Conservation (phyloP, 23 tunicate species). For the Diplosoma virens region DNA sequence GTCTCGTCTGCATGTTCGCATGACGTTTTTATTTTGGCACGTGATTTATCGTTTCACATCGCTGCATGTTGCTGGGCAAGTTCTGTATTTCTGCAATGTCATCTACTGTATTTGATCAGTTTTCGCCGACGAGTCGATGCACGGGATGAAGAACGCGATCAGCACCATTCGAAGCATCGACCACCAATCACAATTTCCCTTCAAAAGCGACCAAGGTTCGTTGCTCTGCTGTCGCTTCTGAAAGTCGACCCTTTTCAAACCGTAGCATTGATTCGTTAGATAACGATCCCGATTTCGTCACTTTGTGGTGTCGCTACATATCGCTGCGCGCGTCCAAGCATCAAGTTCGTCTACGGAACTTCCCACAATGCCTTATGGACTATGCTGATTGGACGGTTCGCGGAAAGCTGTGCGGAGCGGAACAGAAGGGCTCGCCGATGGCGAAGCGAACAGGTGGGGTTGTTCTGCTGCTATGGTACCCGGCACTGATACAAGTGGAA, state of each 20-base stretch:
- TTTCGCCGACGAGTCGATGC: slow-evolving; percentile 65
- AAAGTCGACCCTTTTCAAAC: neutral
- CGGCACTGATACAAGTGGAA: too few species aligned
- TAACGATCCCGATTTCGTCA: slow-evolving; percentile 72
- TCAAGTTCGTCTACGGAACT: slow-evolving; percentile 74
- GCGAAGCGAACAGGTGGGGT: slow-evolving; percentile 77
- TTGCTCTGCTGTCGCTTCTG: too few species aligned
- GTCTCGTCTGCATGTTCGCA: too few species aligned
- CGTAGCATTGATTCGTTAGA: slow-evolving; percentile 14
- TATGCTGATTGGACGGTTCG: slow-evolving; percentile 69
- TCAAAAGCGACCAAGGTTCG: slow-evolving; percentile 29
- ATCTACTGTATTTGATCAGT: too few species aligned
- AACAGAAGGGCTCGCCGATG: slow-evolving; percentile 57
- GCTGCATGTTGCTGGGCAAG: too few species aligned
- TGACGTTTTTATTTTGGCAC: too few species aligned
- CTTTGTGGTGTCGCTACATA: slow-evolving; percentile 86
- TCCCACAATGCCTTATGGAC: slow-evolving; percentile 88
- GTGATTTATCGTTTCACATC: too few species aligned
- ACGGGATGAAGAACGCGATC: slow-evolving; percentile 87
- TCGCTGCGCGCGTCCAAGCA: slow-evolving; percentile 42
- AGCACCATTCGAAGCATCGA: slow-evolving; percentile 76
- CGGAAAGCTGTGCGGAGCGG: slow-evolving; percentile 89
- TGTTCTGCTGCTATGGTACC: too few species aligned
- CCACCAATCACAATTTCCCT: slow-evolving; percentile 73
- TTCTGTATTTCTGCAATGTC: too few species aligned